Evolutionary conservation across 2,113 vertebrate genomes (phyloP).

Genomic region (Aix galericulata): DNA sequence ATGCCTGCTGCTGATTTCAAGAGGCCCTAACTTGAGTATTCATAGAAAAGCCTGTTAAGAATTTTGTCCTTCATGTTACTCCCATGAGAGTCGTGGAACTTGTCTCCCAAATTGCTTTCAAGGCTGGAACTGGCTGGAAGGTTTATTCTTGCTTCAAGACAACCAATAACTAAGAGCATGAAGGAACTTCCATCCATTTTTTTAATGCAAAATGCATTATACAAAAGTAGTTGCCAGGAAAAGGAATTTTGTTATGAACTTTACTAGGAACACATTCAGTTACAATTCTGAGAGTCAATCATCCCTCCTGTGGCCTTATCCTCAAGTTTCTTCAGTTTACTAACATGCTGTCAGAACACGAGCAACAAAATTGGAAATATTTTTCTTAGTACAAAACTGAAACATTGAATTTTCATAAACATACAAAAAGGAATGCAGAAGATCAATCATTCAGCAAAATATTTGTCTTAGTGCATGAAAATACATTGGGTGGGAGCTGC

Average conservation of each 20-base stretch:
- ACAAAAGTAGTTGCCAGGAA: background rate
- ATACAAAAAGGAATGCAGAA: background rate
- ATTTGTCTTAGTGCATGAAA: conserved; percentile 26
- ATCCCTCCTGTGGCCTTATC: background rate
- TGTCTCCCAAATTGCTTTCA: background rate
- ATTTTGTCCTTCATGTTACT: background rate
- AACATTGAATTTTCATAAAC: background rate
- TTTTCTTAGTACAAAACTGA: background rate
- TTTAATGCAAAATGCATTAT: background rate
- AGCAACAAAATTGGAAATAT: background rate
- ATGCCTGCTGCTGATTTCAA: background rate
- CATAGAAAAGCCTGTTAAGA: background rate
- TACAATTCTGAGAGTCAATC: background rate
- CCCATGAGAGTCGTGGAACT: background rate
- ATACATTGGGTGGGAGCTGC: background rate
- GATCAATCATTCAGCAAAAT: conserved; percentile 39
- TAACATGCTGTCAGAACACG: background rate
- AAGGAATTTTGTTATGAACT: background rate
- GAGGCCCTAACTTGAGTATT: background rate
- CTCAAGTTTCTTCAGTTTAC: background rate
- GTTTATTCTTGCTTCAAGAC: background rate
- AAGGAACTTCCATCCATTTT: accelerated
- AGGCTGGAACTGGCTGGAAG: background rate
- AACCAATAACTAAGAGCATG: background rate
- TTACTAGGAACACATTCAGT: background rate